Base-by-base conservation (phyloP, 2,888 invertebrate genomes). In the Incurvaria masculella region DNA sequence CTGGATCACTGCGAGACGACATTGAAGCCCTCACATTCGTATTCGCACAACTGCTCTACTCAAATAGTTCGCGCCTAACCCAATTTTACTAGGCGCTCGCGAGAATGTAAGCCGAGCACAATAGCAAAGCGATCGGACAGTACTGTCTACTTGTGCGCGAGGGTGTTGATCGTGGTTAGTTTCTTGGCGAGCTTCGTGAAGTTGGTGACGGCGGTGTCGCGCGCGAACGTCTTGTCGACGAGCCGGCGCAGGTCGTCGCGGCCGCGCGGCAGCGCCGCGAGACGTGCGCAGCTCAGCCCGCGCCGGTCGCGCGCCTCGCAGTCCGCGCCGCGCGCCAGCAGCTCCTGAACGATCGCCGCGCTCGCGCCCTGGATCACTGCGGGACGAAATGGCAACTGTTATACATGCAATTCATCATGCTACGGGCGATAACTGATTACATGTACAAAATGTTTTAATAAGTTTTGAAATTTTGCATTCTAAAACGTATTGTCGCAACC, bases 161-260 rank as follows among this genome's bases (percentile, higher is more conserved):
- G 40, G 14, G 33, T 14, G 14, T 33, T 8, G 38, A 19, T 47
- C 44, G 41, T 50, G 41, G 72, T 64, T 14, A 75, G 68, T 61
- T 76, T 78, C 60, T 68, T 71, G 45, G 73, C 68, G 54, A 75
- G 68, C 1, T 72, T 57, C 2, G 72, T 70, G 61, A 74, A 78
- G 63, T 69, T 66, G 1, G 70, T 68, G 4, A 69, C 59, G 11
- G 72, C 73, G 49, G 66, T 65, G 55, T 73, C 72, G 54, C 65
- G 73, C 2, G 74, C 72, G 51, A 63, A 73, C 48, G 63, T 61
- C 2, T 60, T 45, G 58, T 78, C 74, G 27, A 76, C 72, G 50
- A 70, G 58, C 0, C 69, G 63, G 46, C 73, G 58, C 1, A 78
- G 58, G 0, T 72, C 71, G 49, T 69, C 70, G 0, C 74, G 64